A percentile compares a stretch with the other conserved stretches of the same genome.
These are phyloP conservation scores for Camponotus floridanus DNA, from an alignment of 1,140 invertebrate genomes.

Conservation along the genomic window DNA sequence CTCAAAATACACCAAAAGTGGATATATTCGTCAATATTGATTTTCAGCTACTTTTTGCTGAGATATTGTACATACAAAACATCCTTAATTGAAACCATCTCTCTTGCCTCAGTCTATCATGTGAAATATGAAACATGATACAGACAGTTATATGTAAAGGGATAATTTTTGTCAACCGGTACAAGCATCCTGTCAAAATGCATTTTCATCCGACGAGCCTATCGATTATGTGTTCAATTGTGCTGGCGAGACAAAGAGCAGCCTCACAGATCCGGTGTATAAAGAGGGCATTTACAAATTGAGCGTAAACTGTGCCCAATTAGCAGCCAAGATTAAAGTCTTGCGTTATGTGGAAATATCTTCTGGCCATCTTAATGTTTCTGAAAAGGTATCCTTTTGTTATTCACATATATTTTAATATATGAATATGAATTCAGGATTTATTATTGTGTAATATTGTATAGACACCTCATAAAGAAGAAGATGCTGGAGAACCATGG, in stretches of 20 bases:
- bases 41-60: too few relatives aligned
- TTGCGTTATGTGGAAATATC: constrained; percentile 94
- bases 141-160: background rate
- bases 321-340: constrained; percentile 90
- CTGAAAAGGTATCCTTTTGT: constrained; percentile 90
- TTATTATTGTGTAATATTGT: constrained; percentile 11
- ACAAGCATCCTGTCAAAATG: constrained; percentile 92
- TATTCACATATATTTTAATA: constrained; percentile 4
- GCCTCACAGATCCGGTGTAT: constrained; percentile 95
- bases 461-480: constrained; percentile 91
- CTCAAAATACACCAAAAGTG: too few relatives aligned
- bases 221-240: constrained; percentile 96
- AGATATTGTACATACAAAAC: too few relatives aligned
- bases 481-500: constrained; percentile 92
- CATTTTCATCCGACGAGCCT: constrained; percentile 88
- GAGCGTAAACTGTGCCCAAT: constrained; percentile 93
- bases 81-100: too few relatives aligned
- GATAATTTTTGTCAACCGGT: constrained; percentile 64
- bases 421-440: background rate
- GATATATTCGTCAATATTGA: too few relatives aligned
- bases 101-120: background rate
- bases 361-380: constrained; percentile 92
- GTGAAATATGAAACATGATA: constrained; percentile 23
- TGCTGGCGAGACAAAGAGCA: constrained; percentile 95
- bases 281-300: constrained; percentile 95